phyloP scores from a whole-genome alignment of 2,888 invertebrate species.

The Onchidella celtica region DNA sequence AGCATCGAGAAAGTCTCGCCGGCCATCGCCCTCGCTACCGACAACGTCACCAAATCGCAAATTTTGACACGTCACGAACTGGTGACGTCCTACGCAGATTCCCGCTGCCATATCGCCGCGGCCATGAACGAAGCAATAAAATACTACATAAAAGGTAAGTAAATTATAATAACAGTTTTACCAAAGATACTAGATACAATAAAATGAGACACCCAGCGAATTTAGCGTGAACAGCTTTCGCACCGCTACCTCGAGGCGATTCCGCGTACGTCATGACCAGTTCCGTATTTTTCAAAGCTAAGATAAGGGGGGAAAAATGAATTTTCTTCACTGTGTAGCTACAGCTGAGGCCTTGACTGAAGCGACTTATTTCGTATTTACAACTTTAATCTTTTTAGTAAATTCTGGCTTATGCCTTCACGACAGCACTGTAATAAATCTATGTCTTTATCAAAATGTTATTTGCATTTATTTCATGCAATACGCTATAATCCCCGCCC shows the following conservation, averaged over 20 bases:
- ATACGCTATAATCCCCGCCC: too few relatives aligned
- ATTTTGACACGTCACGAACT: conserved; percentile 75
- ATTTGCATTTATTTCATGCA: too few relatives aligned
- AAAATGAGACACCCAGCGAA: too few relatives aligned
- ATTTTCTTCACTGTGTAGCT: too few relatives aligned
- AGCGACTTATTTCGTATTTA: too few relatives aligned
- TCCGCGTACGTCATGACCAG: background rate
- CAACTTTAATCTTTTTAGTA: too few relatives aligned
- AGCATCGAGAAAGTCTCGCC: conserved; percentile 72
- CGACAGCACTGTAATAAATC: too few relatives aligned
- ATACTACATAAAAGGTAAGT: conserved; percentile 62
- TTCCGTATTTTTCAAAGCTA: background rate
- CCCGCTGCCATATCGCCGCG: conserved; percentile 67
- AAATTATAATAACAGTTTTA: background rate
- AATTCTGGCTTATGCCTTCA: too few relatives aligned
- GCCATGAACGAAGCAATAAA: conserved; percentile 73
- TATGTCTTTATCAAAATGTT: too few relatives aligned
- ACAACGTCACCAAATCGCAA: conserved; percentile 55
- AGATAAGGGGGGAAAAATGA: background rate
- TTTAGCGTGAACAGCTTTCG: too few relatives aligned
- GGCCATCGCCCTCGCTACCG: conserved; percentile 73
- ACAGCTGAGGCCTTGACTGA: background rate
- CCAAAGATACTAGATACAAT: too few relatives aligned
- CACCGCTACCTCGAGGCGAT: background rate
- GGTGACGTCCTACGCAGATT: conserved; percentile 63